Base-by-base conservation (phyloP, 2,113 vertebrate species). In the Ornithorhynchus anatinus region DNA sequence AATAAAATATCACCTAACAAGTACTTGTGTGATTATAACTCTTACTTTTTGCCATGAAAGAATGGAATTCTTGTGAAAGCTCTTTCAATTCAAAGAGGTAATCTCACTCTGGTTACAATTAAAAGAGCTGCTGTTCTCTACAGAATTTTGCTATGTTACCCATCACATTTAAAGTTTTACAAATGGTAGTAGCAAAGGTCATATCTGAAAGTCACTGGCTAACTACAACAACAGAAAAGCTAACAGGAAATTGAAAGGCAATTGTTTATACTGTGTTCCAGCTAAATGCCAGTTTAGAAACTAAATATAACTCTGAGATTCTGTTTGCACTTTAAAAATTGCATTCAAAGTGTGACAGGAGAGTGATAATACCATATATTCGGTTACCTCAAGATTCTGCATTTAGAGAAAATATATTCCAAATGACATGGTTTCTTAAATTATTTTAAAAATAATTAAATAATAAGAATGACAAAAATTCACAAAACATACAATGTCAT, bases 231-330 rank as follows among this genome's bases (percentile, higher is more conserved):
- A 32, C 39, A 61, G 36, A 79, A 54, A 50, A 23, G 72, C 31
- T 23, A 86, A 82, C 62, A 77, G 44, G 64, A 82, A 89, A 81
- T 5, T 72, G 59, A 87, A 88, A 81, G 29, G 59, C 17, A 81
- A 69, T 72, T 80, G 59, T 77, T 37, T 80, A 69, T 74, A 72
- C 17, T 43, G n/a, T 48, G 8, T 2, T 84, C 9, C 75, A 84
- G 63, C 15, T 75, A 77, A 89, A 78, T 22, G 2, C 3, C 36
- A 75, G 19, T 69, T 83, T 69, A 82, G 59, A 82, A 85, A 77
- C 45, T 73, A 82, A 68, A 40, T 86, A 36, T 59, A 84, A 71
- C 19, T 52, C 7, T 50, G 75, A 20, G 62, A 72, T 84, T 83
- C 75, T 80, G 15, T 66, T 84, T 70, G 5, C 52, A 52, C 9